Base-by-base conservation (phyloP, 2,888 invertebrate genomes). In the Thereva nobilitata region DNA sequence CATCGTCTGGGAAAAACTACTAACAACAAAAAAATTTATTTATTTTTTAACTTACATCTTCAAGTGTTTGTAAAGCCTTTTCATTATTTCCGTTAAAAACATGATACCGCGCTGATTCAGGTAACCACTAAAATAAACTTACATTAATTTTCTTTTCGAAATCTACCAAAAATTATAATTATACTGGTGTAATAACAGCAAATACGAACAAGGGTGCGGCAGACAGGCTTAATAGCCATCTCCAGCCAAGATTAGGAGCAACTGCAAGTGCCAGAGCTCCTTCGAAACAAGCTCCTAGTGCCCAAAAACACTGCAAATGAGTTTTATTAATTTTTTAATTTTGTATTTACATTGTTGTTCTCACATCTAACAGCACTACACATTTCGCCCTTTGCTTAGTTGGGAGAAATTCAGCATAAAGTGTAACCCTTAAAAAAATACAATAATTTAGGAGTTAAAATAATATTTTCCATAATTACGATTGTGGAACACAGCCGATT, bases 391-490 rank as follows among this genome's bases (percentile, higher is more conserved):
- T 86, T 77, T 95, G 94, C 75, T 93, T 93, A 42, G 93, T 91
- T 7, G 97, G 97, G 68, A 97, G 84, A 84, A 96, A 97, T 81
- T 97, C 97, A 40, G 97, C 95, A 83, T 97, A 97, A 72, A 97
- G 83, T 40, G 96, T 97, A 1, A 97, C 96, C 65, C 95, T 95
- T 84, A 50, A 82, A 81, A 70, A 67, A 64, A 52, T 9, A 67
- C 34, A 56, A 10, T 57, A 54, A 7, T 54, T 47, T 40, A 38
- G 3, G 23, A n/a, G 10, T 35, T 38, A 37, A 34, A 34, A 37
- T 37, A 38, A 6, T 9, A 38, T n/a, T 7, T 37, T 8, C 2
- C 23, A 37, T 7, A 88, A 93, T 90, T 85, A 95, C 95, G 96
- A 95, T 82, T 97, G 97, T 64, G 97, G 96, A 44, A 95, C 94